Evolutionary conservation across 2,888 invertebrate genomes (phyloP), one percentile per base, ranked within the genome.

Genomic region (Melieria crassipennis): DNA sequence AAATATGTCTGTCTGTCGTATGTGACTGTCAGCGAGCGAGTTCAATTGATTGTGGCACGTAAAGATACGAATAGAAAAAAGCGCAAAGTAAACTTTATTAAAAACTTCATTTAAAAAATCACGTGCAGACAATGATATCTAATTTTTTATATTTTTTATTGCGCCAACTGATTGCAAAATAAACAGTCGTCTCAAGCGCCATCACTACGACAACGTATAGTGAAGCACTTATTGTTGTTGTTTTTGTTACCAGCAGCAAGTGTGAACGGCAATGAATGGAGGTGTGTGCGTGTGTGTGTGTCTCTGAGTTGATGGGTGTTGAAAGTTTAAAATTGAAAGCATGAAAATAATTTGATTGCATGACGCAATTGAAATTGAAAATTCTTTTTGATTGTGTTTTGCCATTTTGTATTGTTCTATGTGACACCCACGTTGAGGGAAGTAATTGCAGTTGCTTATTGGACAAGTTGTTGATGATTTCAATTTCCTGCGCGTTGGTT

Each of bases 81-180:
- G 11, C 48, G 55, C 16, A 43, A 55, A 65, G n/a, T 13, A 55
- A 52, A 65, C 43, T 65, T 65, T 65, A 43, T 52, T 65, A 43
- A 55, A 64, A 13, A 65, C 65, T 55, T 65, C 52, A 65, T 65
- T 65, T 42, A 55, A 65, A 65, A 52, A 55, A 65, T 65, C 65
- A 65, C 65, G 65, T 65, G 65, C 65, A 65, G 65, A 65, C 65
- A 65, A 55, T n/a, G 7, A 65, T 4, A 16, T 42, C 55, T 50
- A 43, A 11, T 11, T 52, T 52, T 6, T 52, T 7, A 7, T 52
- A n/a, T 11, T 52, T 52, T 52, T 52, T 7, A 13, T 13, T n/a
- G 11, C 11, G 11, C 6, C 11, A 52, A 52, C 11, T 52, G 13
- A 52, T 52, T 52, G 52, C 52, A 52, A 52, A 52, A 2, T 52